Percentiles rank a stretch among this genome's conserved stretches.
phyloP scores from a whole-genome alignment of 2,888 invertebrate genomes.

The Apamea epomidion region DNA sequence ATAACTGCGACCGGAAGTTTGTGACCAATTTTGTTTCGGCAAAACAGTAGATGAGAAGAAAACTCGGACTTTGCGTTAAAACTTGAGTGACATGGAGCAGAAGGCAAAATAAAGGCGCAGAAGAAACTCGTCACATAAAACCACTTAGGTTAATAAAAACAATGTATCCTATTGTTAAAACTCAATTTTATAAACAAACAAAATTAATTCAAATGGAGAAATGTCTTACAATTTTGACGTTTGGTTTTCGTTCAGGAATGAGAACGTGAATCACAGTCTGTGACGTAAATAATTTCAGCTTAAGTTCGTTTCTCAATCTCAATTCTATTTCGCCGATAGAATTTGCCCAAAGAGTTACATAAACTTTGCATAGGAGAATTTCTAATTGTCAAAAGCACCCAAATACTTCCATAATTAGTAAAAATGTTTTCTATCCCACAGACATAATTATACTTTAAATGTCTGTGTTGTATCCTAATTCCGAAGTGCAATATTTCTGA shows the following conservation, averaged over 20 bases:
- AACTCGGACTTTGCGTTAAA: conserved; percentile 41
- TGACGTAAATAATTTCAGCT: background rate
- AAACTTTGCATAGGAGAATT: background rate
- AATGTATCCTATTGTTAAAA: conserved; percentile 30
- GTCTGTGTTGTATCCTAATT: no score
- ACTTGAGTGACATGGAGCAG: conserved; percentile 57
- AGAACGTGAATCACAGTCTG: background rate
- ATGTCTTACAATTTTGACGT: conserved; percentile 36
- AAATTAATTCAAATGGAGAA: conserved; percentile 36
- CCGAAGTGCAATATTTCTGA: conserved; percentile 6
- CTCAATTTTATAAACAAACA: conserved; percentile 53
- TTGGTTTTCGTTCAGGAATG: conserved; percentile 43
- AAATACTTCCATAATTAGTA: background rate
- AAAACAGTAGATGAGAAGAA: conserved; percentile 44
- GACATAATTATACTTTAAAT: no score
- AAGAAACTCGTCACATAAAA: background rate
- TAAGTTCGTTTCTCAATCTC: background rate
- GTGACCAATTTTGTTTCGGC: conserved; percentile 59
- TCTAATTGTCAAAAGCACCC: no score
- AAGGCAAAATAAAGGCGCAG: conserved; percentile 1
- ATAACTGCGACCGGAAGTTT: conserved; percentile 50
- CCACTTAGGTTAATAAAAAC: background rate
- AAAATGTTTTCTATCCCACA: background rate
- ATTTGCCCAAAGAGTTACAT: rapidly evolving
- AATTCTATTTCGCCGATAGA: background rate